These are phyloP conservation scores for Spermophilus dauricus DNA, from an alignment of 2,113 vertebrate genomes.

Conservation along the genomic window DNA sequence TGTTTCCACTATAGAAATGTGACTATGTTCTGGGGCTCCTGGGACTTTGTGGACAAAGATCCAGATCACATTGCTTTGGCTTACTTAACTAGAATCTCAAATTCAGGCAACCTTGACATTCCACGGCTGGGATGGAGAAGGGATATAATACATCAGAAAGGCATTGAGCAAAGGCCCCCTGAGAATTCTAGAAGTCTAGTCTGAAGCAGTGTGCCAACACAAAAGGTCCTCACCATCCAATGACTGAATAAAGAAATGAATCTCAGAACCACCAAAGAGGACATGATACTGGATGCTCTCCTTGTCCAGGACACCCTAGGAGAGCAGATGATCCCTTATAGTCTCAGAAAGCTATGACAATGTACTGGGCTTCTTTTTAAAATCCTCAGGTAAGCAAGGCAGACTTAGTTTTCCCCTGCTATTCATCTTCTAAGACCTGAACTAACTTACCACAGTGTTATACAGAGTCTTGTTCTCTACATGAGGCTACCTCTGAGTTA, in stretches of 20 bases:
- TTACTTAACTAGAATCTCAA: slow-evolving; percentile 16
- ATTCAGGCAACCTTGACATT: not conserved
- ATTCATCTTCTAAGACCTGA: slow-evolving; percentile 1
- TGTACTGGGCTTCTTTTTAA: not conserved
- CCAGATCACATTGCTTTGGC: not conserved
- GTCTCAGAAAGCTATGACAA: not conserved
- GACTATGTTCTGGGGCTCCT: not conserved
- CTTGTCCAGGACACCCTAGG: not conserved
- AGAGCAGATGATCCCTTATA: not conserved
- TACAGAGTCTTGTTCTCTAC: not conserved
- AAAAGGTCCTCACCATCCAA: not conserved
- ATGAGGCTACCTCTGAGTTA: not conserved
- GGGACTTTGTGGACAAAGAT: slow-evolving; percentile 22
- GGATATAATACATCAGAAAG: slow-evolving; percentile 13
- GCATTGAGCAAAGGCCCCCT: not conserved
- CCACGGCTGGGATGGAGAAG: not conserved
- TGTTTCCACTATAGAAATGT: not conserved
- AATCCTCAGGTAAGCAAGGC: slow-evolving; percentile 14
- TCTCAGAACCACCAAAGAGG: not conserved
- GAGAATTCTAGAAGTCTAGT: not conserved
- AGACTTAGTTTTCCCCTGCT: not conserved
- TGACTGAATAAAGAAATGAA: slow-evolving; percentile 13
- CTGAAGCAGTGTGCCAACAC: not conserved
- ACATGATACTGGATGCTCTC: not conserved
- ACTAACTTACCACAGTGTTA: not conserved